Evolutionary conservation across 1,140 invertebrate species (phyloP), one percentile per base, ranked within the genome.

Genomic region (Onthophagus taurus): DNA sequence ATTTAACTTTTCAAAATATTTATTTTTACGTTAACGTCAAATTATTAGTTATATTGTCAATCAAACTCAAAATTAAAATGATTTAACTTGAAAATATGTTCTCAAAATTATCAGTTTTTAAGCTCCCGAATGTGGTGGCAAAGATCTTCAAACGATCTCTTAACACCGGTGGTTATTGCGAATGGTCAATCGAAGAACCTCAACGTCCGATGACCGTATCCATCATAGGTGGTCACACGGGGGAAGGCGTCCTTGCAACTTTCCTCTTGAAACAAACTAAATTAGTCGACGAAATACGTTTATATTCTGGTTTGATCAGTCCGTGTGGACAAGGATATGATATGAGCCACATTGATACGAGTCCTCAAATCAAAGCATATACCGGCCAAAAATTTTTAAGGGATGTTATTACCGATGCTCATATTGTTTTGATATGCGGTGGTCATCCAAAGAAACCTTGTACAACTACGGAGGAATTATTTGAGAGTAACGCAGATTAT

Each of bases 281-380:
- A 24, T 64, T 86, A 18, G 77, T 97, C 14, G 80, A 78, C 8
- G 76, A 88, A 51, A 70, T 97, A 42, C 77, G 84, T 1, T 72
- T 99, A 0, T 98, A 99, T 72, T 85, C 97, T 63, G 89, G 92
- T 1, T 24, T 48, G 4, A 44, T 30, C 14, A 82, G 93, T 55
- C 93, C 93, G 19, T 86, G 88, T 47, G 93, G 91, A 50, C 91
- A 98, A 8, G 94, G 91, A 39, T 89, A 90, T 47, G 96, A 99
- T 76, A 74, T 99, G 11, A 94, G 90, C 16, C 94, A 98, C 67
- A 97, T 97, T 55, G 85, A 97, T 55, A 92, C 91, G 8, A 72
- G 74, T 21, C 80, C 89, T 45, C 78, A 82, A 65, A 88, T 97
- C 23, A 80, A 75, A 41, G 90, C 85, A 23, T 88, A 79, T 66